Conservation (phyloP, 1,140 invertebrate genomes). For the Macrocentrus cingulum region DNA sequence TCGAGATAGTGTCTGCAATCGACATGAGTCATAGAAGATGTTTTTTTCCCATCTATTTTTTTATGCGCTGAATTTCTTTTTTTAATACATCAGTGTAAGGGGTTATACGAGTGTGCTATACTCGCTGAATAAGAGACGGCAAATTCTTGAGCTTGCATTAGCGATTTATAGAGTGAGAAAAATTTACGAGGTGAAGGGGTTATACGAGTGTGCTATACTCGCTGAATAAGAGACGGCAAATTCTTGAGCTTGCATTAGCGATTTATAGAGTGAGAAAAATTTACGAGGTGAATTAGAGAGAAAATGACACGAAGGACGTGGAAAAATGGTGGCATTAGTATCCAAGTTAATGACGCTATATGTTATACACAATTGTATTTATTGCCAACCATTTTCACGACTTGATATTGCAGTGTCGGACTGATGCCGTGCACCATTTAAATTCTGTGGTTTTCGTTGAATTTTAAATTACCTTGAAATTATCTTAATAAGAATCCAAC, state of each 20-base stretch:
- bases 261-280: conserved; percentile 2
- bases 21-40: too few relatives aligned
- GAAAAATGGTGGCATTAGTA: not conserved
- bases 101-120: too few relatives aligned
- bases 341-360: not conserved
- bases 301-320: not conserved
- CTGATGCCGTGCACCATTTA: conserved; percentile 26
- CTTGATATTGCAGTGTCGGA: too few relatives aligned
- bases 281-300: not conserved
- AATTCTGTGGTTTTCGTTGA: conserved; percentile 36
- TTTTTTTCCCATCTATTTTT: too few relatives aligned
- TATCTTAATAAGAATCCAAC: conserved; percentile 40
- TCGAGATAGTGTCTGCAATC: too few relatives aligned
- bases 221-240: not conserved
- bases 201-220: too few relatives aligned
- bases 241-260: not conserved
- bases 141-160: not conserved
- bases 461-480: conserved; percentile 39
- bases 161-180: not conserved
- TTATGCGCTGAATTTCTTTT: too few relatives aligned
- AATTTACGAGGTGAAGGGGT: too few relatives aligned
- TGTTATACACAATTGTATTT: not conserved
- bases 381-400: too few relatives aligned
- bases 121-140: too few relatives aligned
- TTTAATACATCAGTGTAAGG: too few relatives aligned